A percentile compares a stretch with the other conserved stretches of the same genome.
Conservation (phyloP, 2,888 invertebrate species). For the Parthenolecanium corni region DNA sequence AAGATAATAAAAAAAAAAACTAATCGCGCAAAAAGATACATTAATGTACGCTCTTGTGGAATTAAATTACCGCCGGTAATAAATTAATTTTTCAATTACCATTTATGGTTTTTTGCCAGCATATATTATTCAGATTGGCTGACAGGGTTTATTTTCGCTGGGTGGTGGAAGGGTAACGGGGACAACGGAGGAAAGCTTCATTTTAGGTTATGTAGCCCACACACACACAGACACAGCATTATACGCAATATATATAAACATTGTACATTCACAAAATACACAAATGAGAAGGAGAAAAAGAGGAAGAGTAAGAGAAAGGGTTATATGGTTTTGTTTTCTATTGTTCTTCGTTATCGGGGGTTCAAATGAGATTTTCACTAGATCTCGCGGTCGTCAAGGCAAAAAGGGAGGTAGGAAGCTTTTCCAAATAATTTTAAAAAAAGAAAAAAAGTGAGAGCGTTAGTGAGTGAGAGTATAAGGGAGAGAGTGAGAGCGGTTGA, state of each 20-base stretch:
- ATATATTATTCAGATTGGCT: conserved; percentile 25
- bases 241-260: too few relatives aligned
- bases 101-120: conserved; percentile 27
- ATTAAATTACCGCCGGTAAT: conserved; percentile 25
- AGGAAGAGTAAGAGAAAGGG: conserved; percentile 11
- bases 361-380: conserved; percentile 22
- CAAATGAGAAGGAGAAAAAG: too few relatives aligned
- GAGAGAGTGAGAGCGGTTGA: too few relatives aligned
- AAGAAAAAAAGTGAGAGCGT: neutral
- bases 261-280: too few relatives aligned
- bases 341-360: conserved; percentile 26
- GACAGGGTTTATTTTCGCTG: conserved; percentile 20
- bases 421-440: conserved; percentile 7
- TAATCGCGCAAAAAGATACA: conserved; percentile 10
- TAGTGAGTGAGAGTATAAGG: neutral
- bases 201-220: neutral
- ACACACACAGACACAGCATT: neutral
- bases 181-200: conserved; percentile 5
- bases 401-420: neutral
- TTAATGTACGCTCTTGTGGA: conserved; percentile 16
- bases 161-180: neutral
- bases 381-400: neutral
- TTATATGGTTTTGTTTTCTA: conserved; percentile 26
- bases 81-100: conserved; percentile 26
- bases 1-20: conserved; percentile 1